Conservation (phyloP, 1,140 invertebrate species). For the Trypoxylus dichotomus region DNA sequence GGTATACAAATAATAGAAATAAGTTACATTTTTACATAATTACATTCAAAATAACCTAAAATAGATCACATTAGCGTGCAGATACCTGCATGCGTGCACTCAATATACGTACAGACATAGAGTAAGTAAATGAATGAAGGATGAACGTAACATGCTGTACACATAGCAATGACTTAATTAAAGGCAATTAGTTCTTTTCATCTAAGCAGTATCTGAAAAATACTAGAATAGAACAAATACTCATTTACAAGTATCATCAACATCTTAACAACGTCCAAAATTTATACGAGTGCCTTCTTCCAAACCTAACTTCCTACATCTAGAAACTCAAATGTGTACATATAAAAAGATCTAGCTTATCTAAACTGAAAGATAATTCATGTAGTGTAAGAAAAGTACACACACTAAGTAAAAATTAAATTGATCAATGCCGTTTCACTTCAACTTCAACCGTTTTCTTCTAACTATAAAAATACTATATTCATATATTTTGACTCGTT, state of each 20-base stretch:
- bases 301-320: background rate
- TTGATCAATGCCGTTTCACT: background rate
- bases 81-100: conserved; percentile 17
- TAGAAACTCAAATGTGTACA: background rate
- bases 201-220: conserved; percentile 1
- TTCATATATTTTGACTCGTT: background rate
- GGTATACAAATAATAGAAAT: conserved; percentile 7
- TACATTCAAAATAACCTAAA: background rate
- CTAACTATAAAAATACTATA: background rate
- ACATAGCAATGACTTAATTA: conserved; percentile 8
- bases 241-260: background rate
- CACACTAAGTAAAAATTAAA: background rate
- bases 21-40: conserved; percentile 20
- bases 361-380: background rate
- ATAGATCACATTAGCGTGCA: conserved; percentile 28
- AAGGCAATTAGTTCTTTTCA: conserved; percentile 5
- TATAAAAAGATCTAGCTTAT: background rate
- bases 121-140: conserved; percentile 9
- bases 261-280: background rate
- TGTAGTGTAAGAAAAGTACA: background rate
- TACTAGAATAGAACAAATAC: background rate
- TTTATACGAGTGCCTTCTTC: background rate
- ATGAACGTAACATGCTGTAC: conserved; percentile 19
- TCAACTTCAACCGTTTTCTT: background rate
- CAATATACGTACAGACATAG: conserved; percentile 13